phyloP scores from a whole-genome alignment of 2,113 vertebrate species.

The Corythornis cristatus region DNA sequence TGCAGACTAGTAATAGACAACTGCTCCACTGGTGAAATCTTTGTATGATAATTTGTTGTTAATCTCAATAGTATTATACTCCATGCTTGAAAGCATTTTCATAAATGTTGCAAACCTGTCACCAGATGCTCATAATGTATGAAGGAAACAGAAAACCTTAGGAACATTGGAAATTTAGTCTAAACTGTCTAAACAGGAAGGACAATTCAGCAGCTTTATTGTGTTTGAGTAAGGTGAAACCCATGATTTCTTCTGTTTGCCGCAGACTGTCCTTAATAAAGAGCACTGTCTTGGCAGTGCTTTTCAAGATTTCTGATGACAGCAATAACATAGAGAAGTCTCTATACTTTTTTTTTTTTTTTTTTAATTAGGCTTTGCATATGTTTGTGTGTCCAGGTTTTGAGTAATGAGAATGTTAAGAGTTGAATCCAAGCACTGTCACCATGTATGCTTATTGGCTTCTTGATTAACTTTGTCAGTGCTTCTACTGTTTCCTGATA shows the following conservation, averaged over 20 bases:
- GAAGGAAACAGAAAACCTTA: neutral
- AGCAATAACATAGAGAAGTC: neutral
- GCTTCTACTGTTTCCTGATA: neutral
- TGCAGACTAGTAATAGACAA: neutral
- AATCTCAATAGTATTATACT: neutral
- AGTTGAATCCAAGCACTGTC: neutral
- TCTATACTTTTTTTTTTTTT: neutral
- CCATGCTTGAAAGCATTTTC: neutral
- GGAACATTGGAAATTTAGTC: neutral
- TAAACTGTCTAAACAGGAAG: neutral
- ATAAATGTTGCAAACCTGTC: neutral
- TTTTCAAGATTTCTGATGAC: neutral
- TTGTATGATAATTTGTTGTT: neutral
- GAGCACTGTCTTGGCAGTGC: neutral
- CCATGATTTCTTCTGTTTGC: neutral
- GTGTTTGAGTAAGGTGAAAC: neutral
- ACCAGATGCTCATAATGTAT: neutral
- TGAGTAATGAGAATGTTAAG: neutral
- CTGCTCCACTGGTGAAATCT: neutral
- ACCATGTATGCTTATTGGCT: neutral
- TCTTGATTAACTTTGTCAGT: neutral
- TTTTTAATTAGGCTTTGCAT: neutral
- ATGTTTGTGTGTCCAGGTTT: neutral
- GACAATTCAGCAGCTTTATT: neutral
- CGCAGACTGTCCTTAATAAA: neutral